Evolutionary conservation across 2,888 invertebrate species (phyloP).

Genomic region (Microctonus hyperodae): DNA sequence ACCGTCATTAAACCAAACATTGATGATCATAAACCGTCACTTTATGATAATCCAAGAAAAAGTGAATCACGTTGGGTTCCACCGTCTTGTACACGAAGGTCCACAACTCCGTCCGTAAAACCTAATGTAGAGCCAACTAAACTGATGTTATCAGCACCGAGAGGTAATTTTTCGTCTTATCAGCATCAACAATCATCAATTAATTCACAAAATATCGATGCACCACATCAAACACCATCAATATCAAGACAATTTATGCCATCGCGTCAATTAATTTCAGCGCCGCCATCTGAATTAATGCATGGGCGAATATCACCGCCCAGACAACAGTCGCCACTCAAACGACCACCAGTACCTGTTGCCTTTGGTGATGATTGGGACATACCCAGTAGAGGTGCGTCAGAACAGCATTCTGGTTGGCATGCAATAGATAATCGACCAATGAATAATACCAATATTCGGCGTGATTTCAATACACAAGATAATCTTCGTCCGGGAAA

Average conservation of each 20-base stretch:
- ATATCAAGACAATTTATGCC: conserved; percentile 35
- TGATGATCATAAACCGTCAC: conserved; percentile 33
- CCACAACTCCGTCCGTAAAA: conserved; percentile 27
- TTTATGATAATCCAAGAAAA: conserved; percentile 39
- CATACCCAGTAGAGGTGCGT: conserved; percentile 54
- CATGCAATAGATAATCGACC: conserved; percentile 26
- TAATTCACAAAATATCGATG: conserved; percentile 6
- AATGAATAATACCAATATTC: conserved; percentile 30
- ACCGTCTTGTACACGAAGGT: conserved; percentile 31
- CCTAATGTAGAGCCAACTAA: conserved; percentile 27
- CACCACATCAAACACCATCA: conserved; percentile 9
- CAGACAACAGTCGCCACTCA: not conserved
- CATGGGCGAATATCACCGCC: not conserved
- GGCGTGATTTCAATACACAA: conserved; percentile 19
- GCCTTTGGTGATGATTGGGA: conserved; percentile 57
- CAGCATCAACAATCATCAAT: conserved; percentile 26
- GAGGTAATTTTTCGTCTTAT: conserved; percentile 26
- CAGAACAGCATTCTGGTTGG: conserved; percentile 48
- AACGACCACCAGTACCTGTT: conserved; percentile 8
- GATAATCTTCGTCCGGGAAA: conserved; percentile 4
- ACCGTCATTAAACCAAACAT: conserved; percentile 28
- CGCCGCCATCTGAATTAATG: conserved; percentile 20
- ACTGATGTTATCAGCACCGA: conserved; percentile 34
- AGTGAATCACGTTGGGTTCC: conserved; percentile 15
- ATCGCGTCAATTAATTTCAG: conserved; percentile 30